Evolutionary conservation across 2,888 invertebrate species (phyloP).

Genomic region (Eristalinus sepulchralis): DNA sequence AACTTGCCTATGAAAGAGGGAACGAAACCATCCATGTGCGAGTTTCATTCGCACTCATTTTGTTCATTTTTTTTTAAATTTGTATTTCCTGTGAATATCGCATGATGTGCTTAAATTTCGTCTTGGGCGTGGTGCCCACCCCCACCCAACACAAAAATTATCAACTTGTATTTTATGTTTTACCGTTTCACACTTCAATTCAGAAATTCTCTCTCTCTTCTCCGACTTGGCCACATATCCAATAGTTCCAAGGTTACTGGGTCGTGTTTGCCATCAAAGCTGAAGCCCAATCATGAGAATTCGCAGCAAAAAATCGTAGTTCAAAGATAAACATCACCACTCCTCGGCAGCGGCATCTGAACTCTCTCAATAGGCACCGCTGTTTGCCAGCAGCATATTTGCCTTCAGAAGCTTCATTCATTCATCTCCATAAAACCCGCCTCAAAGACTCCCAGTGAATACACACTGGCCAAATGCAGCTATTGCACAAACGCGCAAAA

Average conservation of each 20-base stretch:
- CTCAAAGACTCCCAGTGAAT: slow-evolving; percentile 47
- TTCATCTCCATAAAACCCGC: slow-evolving; percentile 28
- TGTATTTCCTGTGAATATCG: too few relatives aligned
- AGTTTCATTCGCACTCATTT: too few relatives aligned
- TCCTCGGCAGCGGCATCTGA: neutral
- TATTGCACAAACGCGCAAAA: slow-evolving; percentile 26
- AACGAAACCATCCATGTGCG: too few relatives aligned
- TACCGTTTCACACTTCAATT: too few relatives aligned
- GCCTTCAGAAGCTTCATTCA: neutral
- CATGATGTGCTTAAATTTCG: too few relatives aligned
- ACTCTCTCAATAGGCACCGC: slow-evolving; percentile 5
- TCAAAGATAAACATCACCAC: slow-evolving; percentile 15
- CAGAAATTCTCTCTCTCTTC: neutral
- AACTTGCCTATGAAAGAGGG: too few relatives aligned
- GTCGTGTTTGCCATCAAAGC: slow-evolving; percentile 2
- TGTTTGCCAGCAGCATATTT: slow-evolving; percentile 41
- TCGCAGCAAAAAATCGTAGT: neutral
- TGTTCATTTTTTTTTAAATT: too few relatives aligned
- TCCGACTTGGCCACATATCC: too few relatives aligned
- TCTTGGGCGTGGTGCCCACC: too few relatives aligned
- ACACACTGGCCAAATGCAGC: slow-evolving; percentile 31
- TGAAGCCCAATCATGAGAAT: neutral
- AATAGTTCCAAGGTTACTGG: slow-evolving; percentile 12
- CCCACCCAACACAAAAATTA: too few relatives aligned
- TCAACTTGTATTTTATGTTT: too few relatives aligned